Evolutionary conservation across 2,888 invertebrate species (phyloP), one percentile per base, ranked within the genome.

Genomic region (Scaeva pyrastri): DNA sequence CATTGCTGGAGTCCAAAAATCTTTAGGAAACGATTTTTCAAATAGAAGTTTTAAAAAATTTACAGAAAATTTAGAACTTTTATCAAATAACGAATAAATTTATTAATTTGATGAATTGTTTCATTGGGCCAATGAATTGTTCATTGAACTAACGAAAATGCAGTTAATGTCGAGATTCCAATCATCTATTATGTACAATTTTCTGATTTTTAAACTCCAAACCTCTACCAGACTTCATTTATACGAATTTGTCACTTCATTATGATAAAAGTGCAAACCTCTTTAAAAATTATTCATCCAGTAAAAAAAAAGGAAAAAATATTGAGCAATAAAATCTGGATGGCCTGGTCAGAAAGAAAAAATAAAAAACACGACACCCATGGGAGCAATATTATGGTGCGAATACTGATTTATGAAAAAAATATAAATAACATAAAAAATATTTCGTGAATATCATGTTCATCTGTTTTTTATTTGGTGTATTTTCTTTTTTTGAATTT

Each of bases 261-360:
- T 84, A 80, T 72, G 71, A 55, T 26, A 10, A 70, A 74, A 72
- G 80, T 75, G 71, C 58, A 68, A 84, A 43, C 11, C 41, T 19
- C 66, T 68, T 83, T 76, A 50, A 76, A 76, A 76, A 68, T 81
- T 60, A 76, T 60, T 75, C 72, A 26, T 76, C 2, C 5, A 31
- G 8, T 3, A 31, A 31, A n/a, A 72, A 75, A 85, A 73, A 85
- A n/a, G n/a, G n/a, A n/a, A 76, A 81, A 81, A 36, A 76, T 68
- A 76, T 80, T 85, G 68, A 73, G 76, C 75, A 76, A 85, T 85
- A 85, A 85, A 84, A 85, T 21, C 72, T 55, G 75, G 75, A 23
- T 62, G 39, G 72, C 11, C 31, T 31, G 21, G n/a, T 58, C 7
- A 11, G 19, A 19, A 56, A 16, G n/a, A 31, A n/a, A 12, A 43